Percentiles rank a stretch among this genome's conserved stretches.
phyloP scores from a whole-genome alignment of 2,888 invertebrate species.

The Apodemia zela region DNA sequence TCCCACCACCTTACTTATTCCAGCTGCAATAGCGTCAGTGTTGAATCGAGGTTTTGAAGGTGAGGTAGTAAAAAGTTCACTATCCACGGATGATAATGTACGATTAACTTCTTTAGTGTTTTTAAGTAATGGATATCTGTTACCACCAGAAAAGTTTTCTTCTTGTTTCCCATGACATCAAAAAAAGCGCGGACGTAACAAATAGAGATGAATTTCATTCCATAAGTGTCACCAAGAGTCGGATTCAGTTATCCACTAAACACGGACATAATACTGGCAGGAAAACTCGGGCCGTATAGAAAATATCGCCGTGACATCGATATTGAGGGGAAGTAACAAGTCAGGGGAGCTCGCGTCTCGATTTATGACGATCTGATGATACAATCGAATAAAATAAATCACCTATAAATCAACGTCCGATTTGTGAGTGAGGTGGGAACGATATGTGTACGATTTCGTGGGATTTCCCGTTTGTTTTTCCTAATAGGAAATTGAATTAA shows the following conservation, averaged over 20 bases:
- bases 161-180: not conserved
- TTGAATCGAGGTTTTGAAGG: too few relatives aligned
- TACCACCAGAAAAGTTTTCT: not conserved
- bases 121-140: too few relatives aligned
- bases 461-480: conserved; percentile 32
- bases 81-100: too few relatives aligned
- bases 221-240: conserved; percentile 29
- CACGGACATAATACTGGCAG: conserved; percentile 69
- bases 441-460: conserved; percentile 39
- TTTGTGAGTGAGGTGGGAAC: conserved; percentile 52
- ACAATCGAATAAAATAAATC: conserved; percentile 79
- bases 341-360: conserved; percentile 42
- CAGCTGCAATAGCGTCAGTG: too few relatives aligned
- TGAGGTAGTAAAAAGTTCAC: too few relatives aligned
- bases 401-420: conserved; percentile 76
- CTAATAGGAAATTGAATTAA: conserved; percentile 12
- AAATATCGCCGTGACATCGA: conserved; percentile 45
- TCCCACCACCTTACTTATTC: too few relatives aligned
- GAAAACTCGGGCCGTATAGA: conserved; percentile 52
- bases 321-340: conserved; percentile 39
- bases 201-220: not conserved
- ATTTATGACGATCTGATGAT: conserved; percentile 79
- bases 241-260: conserved; percentile 67
- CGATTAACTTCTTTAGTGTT: too few relatives aligned
- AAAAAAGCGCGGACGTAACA: not conserved